phyloP scores from a whole-genome alignment of 2,113 vertebrate species.

The Muscicapa adusta region DNA sequence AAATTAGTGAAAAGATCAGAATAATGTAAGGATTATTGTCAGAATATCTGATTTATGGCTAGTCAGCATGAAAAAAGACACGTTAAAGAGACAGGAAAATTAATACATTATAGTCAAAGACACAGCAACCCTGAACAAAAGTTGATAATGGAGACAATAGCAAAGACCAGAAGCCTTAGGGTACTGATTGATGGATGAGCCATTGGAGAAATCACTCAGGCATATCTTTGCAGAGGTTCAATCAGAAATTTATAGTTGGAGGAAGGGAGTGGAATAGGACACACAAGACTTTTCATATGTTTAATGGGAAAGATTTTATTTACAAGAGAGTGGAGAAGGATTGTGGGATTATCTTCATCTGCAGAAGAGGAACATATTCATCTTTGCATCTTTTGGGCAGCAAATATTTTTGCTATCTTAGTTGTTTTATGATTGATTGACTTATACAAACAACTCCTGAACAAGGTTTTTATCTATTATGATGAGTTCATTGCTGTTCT shows the following conservation, averaged over 20 bases:
- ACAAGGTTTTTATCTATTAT: neutral
- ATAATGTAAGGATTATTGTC: neutral
- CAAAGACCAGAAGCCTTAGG: neutral
- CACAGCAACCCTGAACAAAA: neutral
- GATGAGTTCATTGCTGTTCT: neutral
- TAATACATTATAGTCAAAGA: neutral
- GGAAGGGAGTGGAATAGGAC: neutral
- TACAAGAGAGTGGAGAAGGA: neutral
- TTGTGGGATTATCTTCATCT: neutral
- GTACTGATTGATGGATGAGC: neutral
- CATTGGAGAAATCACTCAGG: neutral
- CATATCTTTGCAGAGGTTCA: neutral
- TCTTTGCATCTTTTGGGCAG: neutral
- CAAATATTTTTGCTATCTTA: neutral
- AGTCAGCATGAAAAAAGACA: neutral
- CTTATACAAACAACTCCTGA: neutral
- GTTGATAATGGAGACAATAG: neutral
- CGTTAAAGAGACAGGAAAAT: neutral
- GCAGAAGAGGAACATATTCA: neutral
- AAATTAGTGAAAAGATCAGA: neutral
- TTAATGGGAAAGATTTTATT: neutral
- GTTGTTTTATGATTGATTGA: neutral
- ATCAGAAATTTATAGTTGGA: neutral
- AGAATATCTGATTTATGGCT: neutral
- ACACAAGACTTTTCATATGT: neutral